phyloP scores from a whole-genome alignment of 2,888 invertebrate genomes.

The Brachyptera putata region DNA sequence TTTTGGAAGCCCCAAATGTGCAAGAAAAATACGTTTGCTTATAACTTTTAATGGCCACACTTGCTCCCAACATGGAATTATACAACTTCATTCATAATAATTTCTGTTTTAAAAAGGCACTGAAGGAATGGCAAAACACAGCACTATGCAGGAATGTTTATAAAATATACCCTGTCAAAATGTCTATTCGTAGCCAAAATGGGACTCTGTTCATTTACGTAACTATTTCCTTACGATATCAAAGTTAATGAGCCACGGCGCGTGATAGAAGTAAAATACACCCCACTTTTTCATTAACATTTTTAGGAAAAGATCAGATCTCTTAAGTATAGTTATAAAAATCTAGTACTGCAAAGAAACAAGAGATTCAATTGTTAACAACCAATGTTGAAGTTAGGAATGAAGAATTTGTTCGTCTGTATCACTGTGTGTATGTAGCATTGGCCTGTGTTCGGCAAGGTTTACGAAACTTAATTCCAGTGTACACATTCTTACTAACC shows the following conservation, averaged over 20 bases:
- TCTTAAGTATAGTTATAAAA: no score
- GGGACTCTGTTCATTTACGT: no score
- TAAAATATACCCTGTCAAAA: slow-evolving; percentile 18
- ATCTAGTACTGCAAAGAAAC: no score
- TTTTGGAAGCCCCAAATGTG: slow-evolving; percentile 18
- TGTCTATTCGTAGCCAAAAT: neutral
- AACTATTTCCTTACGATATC: no score
- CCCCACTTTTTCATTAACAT: slow-evolving; percentile 1
- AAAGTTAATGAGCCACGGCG: no score
- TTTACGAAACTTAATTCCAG: neutral
- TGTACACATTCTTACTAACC: neutral
- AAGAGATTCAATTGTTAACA: no score
- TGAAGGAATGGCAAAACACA: slow-evolving; percentile 21
- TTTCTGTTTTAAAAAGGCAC: slow-evolving; percentile 14
- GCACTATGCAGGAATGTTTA: slow-evolving; percentile 14
- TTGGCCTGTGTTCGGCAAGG: neutral
- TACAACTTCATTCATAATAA: neutral
- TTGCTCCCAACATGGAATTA: slow-evolving; percentile 14
- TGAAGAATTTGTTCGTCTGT: no score
- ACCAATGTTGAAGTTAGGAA: no score
- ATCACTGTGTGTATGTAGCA: neutral
- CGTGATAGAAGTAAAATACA: no score
- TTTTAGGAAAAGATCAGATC: neutral
- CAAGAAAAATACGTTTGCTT: slow-evolving; percentile 5
- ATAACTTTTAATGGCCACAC: neutral